Evolutionary conservation across 2,113 vertebrate species (phyloP).

Genomic region (Lophius piscatorius): DNA sequence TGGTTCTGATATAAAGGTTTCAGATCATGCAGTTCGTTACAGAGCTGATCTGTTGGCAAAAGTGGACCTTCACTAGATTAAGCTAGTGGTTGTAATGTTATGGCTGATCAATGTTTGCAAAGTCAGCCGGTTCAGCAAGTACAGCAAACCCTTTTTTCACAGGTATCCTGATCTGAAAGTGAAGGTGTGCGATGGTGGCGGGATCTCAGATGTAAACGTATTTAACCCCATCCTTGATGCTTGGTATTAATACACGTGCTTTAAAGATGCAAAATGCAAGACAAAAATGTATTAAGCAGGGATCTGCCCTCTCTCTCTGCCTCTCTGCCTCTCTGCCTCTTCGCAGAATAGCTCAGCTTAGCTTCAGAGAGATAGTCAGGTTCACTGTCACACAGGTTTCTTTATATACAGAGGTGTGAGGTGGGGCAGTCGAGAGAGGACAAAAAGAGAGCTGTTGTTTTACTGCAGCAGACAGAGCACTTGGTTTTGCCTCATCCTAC

Average conservation of each 20-base stretch:
- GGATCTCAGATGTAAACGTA: slow-evolving; percentile 16
- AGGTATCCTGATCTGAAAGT: neutral
- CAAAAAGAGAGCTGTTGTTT: slow-evolving; percentile 37
- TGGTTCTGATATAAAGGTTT: no score
- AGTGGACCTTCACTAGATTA: no score
- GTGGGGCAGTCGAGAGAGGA: slow-evolving; percentile 14
- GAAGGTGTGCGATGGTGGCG: neutral
- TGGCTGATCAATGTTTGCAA: no score
- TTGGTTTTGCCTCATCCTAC: slow-evolving; percentile 34
- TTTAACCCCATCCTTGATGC: slow-evolving; percentile 32
- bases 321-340: slow-evolving; percentile 15
- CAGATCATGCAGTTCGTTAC: no score
- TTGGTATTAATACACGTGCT: slow-evolving; percentile 38
- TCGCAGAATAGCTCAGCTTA: slow-evolving; percentile 41
- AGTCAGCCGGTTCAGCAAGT: slow-evolving; percentile 2
- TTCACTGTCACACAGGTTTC: slow-evolving; percentile 63
- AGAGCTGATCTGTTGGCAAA: no score
- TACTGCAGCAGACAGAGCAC: slow-evolving; percentile 18
- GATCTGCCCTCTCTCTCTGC: slow-evolving; percentile 11
- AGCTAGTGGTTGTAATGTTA: no score
- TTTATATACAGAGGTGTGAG: slow-evolving; percentile 55
- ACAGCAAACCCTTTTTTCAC: slow-evolving; percentile 15
- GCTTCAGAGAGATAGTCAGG: slow-evolving; percentile 55
- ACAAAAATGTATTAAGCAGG: slow-evolving; percentile 45
- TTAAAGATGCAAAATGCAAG: slow-evolving; percentile 49